Percentiles rank a stretch among this genome's conserved stretches.
These are phyloP conservation scores for Hippocampus mohnikei DNA, from an alignment of 2,113 vertebrate species.

Conservation along the genomic window DNA sequence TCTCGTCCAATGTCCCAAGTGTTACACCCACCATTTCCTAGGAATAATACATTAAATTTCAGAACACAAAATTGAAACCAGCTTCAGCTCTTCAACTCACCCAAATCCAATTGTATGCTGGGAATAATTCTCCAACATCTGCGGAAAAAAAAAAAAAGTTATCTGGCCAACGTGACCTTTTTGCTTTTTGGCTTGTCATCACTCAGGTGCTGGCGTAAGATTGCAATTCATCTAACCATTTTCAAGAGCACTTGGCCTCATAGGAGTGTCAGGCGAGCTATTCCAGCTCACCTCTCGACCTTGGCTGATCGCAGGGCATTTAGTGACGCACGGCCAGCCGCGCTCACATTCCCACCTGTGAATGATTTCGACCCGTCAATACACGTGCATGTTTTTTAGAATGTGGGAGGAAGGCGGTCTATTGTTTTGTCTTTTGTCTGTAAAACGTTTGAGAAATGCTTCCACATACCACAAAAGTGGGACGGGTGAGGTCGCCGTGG, in stretches of 20 bases:
- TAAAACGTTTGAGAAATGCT: not conserved
- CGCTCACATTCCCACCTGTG: not conserved
- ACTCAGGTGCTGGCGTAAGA: not conserved
- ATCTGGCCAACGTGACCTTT: not conserved
- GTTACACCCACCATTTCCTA: not conserved
- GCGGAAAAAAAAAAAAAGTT: too few relatives aligned
- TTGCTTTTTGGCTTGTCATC: not conserved
- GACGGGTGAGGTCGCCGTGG: not conserved
- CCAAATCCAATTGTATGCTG: too few relatives aligned
- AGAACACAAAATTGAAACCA: not conserved
- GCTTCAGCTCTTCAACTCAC: too few relatives aligned
- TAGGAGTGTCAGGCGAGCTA: too few relatives aligned
- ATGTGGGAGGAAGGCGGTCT: not conserved
- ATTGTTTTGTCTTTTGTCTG: not conserved
- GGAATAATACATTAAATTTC: not conserved
- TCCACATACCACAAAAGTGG: not conserved
- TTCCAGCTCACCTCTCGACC: too few relatives aligned
- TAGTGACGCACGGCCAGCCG: not conserved
- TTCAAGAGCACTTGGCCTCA: not conserved
- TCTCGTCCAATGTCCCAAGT: too few relatives aligned
- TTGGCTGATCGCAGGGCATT: too few relatives aligned
- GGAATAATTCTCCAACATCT: too few relatives aligned
- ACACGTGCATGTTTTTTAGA: not conserved
- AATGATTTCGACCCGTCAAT: not conserved
- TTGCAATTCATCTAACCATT: not conserved